Evolutionary conservation across 2,113 vertebrate species (phyloP), one percentile per base, ranked within the genome.

Genomic region (Maccullochella peelii): DNA sequence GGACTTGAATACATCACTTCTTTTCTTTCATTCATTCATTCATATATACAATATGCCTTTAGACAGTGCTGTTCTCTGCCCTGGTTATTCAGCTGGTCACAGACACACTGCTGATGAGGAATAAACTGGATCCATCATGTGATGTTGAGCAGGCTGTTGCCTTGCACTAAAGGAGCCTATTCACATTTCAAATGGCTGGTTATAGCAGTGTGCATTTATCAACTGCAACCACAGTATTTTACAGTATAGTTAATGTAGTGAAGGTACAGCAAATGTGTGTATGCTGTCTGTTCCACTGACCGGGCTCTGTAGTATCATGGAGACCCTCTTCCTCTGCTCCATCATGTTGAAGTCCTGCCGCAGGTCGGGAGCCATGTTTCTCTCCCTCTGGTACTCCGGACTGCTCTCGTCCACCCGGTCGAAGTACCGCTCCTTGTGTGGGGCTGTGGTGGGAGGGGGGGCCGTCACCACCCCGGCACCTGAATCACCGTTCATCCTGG

Each of bases 281-380:
- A 4, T 33, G 33, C 3, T 33, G 33, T 85, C 23, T 23, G 44
- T 71, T 62, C 11, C 62, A 89, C 96, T 97, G 93, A 99, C 98
- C 5, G 98, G 98, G 70, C 98, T 99, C 78, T 99, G 98, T 55
- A 99, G 96, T 54, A 99, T 99, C 98, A 99, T 99, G 90, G 98
- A 99, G n/a, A 99, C 98, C 80, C 98, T 95, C 92, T 99, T 99
- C 90, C 97, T 97, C 82, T 99, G 98, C 86, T 99, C 98, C 98
- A 99, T 99, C 98, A 99, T 99, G 88, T 99, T 99, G 91, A 99
- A 99, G 94, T 99, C 98, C 92, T 99, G 98, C 70, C 98, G 96
- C 72, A 99, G 97, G 91, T 99, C 98, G 0, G 98, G 98, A 0
- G 98, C 98, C 98, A 99, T 99, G 91, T 99, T 99, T 83, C 98